Percentiles rank a stretch among this genome's conserved stretches.
Conservation (phyloP, 2,888 invertebrate species). For the Teinopalpus imperialis region DNA sequence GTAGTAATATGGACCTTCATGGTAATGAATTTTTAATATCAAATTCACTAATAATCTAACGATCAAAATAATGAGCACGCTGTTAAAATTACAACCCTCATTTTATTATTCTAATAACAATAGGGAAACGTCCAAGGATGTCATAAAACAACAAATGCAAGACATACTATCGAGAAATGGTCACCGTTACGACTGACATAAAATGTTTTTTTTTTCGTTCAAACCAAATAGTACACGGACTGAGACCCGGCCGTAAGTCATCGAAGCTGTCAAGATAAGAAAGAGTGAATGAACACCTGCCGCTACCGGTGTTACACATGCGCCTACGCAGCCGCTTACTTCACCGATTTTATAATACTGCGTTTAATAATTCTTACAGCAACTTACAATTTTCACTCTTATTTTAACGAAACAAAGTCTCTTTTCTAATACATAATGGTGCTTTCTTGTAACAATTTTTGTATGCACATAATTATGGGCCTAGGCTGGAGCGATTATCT, state of each 20-base stretch:
- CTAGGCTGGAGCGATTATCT: constrained; percentile 66
- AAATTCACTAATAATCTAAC: too few species aligned
- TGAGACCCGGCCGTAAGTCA: constrained; percentile 69
- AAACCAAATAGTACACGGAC: constrained; percentile 69
- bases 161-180: constrained; percentile 63
- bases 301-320: constrained; percentile 77
- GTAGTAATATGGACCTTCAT: too few species aligned
- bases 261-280: constrained; percentile 80
- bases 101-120: too few species aligned
- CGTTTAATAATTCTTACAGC: constrained; percentile 41
- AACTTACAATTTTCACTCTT: constrained; percentile 42
- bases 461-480: constrained; percentile 50
- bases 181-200: constrained; percentile 78
- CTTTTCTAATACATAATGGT: constrained; percentile 38
- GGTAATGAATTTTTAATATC: too few species aligned
- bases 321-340: constrained; percentile 63
- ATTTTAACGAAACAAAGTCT: constrained; percentile 42
- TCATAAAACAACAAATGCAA: too few species aligned
- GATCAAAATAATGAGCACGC: too few species aligned
- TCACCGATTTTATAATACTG: constrained; percentile 47
- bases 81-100: too few species aligned
- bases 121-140: too few species aligned
- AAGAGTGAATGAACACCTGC: constrained; percentile 80
- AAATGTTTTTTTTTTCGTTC: constrained; percentile 49
- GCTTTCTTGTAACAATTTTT: constrained; percentile 45